Percentiles rank a stretch among this genome's conserved stretches.
Conservation (phyloP, 2,797 vertebrate genomes). For the Argyrosomus regius region DNA sequence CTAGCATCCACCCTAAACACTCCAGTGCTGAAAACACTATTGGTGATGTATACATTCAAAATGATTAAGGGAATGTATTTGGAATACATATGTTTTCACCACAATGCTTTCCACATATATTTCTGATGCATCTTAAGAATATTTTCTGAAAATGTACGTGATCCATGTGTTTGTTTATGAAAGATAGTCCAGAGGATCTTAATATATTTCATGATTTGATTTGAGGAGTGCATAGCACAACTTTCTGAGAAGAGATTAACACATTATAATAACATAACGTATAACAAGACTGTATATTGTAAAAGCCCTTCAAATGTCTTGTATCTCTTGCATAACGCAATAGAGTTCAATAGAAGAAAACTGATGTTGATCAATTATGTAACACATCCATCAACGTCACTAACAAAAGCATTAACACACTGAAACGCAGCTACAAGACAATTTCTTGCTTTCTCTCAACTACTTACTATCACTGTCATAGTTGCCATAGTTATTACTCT, state of each 20-base stretch:
- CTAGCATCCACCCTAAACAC: background rate
- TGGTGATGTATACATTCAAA: background rate
- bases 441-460: slow-evolving; percentile 21
- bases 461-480: slow-evolving; percentile 64
- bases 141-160: background rate
- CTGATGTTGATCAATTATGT: background rate
- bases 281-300: background rate
- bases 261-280: background rate
- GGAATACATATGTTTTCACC: background rate
- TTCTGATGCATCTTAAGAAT: background rate
- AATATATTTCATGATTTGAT: background rate
- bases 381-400: background rate
- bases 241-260: background rate
- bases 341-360: background rate
- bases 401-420: slow-evolving; percentile 4
- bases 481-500: slow-evolving; percentile 75
- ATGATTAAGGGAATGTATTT: background rate
- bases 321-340: background rate
- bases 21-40: slow-evolving; percentile 2
- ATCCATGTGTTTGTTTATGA: background rate
- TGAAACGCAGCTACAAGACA: slow-evolving; percentile 3
- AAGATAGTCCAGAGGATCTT: background rate
- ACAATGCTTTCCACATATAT: background rate
- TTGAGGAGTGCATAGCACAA: background rate
- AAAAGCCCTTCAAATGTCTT: background rate